Base-by-base conservation (phyloP, 2,113 vertebrate genomes). In the Gobius niger region DNA sequence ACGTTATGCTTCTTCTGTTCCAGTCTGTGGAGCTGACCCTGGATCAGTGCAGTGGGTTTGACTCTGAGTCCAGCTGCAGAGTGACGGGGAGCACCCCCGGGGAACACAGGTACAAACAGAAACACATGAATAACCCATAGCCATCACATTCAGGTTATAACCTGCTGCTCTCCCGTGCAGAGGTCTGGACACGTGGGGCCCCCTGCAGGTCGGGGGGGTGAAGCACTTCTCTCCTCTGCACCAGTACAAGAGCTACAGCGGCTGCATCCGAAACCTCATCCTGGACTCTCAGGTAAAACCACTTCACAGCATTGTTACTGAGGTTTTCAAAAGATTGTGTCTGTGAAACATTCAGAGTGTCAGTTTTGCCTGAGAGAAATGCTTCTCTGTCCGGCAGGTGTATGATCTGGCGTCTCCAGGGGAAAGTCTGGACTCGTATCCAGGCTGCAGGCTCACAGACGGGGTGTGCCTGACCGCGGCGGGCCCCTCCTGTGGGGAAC, bases 181-280 rank as follows among this genome's bases (percentile, higher is more conserved):
- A 68, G 92, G 93, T 75, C 89, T 96, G 72, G 91, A 92, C 5
- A 87, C 95, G 66, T 88, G 92, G 52, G 95, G 94, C 70, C 95
- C 94, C 54, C 90, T 97, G 40, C 95, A 97, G 87, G 18, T 97
- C 75, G 95, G 95, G 15, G 95, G 95, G 15, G 84, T 95, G 49
- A 96, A 95, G 87, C 89, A 89, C 57, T 72, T 76, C 5, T 82
- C 90, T 44, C 82, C 92, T 6, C 77, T 84, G 61, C 87, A 34
- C 0, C 89, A 46, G 67, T 95, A 93, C 83, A 89, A 63, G 34
- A 89, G 93, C 6, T 97, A 95, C 80, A 88, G 85, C 57, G 95
- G 95, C 82, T 96, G 95, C 76, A 85, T 97, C 65, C 92, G 93
- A 34, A 95, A 95, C 57, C 82, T 96, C 65, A 19, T 92, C 50